Percentiles rank a stretch among this genome's conserved stretches.
Evolutionary conservation across 2,888 invertebrate genomes (phyloP).

Genomic region (Parochlus steinenii): DNA sequence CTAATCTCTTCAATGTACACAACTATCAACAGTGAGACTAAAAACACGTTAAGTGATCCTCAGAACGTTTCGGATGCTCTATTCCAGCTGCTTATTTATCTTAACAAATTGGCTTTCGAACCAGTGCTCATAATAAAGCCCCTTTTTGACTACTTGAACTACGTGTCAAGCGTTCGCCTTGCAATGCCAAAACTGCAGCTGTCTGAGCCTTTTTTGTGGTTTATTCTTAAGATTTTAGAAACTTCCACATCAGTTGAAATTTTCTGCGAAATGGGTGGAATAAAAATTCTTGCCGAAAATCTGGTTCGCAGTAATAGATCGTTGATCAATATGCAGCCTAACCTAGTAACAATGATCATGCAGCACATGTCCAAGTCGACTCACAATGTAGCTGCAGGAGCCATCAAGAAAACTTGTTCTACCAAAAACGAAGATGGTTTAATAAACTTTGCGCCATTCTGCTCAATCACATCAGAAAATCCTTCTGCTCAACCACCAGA

Average conservation of each 20-base stretch:
- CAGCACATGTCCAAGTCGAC: slow-evolving; percentile 38
- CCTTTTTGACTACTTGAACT: slow-evolving; percentile 49
- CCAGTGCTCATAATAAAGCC: slow-evolving; percentile 62
- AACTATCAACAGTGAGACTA: slow-evolving; percentile 22
- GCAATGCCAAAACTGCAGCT: slow-evolving; percentile 35
- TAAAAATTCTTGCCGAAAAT: slow-evolving; percentile 60
- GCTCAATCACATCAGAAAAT: slow-evolving; percentile 61
- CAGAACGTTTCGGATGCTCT: slow-evolving; percentile 72
- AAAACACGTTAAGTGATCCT: slow-evolving; percentile 37
- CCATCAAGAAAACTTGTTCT: slow-evolving; percentile 27
- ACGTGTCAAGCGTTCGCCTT: slow-evolving; percentile 23
- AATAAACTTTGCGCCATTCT: slow-evolving; percentile 80
- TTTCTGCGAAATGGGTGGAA: slow-evolving; percentile 59
- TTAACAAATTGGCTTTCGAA: slow-evolving; percentile 60
- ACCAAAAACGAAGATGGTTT: slow-evolving; percentile 54
- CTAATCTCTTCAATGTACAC: slow-evolving; percentile 33
- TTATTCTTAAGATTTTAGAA: slow-evolving; percentile 63
- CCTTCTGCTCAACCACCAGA: slow-evolving; percentile 81
- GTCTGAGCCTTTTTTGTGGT: slow-evolving; percentile 75
- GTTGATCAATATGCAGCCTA: slow-evolving; percentile 50
- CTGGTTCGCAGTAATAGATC: slow-evolving; percentile 57
- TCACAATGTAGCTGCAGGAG: slow-evolving; percentile 19
- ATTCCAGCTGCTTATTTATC: slow-evolving; percentile 63
- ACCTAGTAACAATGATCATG: slow-evolving; percentile 47
- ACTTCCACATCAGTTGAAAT: slow-evolving; percentile 54